phyloP scores from a whole-genome alignment of 23 tunicate species.

The Botrylloides violaceus region DNA sequence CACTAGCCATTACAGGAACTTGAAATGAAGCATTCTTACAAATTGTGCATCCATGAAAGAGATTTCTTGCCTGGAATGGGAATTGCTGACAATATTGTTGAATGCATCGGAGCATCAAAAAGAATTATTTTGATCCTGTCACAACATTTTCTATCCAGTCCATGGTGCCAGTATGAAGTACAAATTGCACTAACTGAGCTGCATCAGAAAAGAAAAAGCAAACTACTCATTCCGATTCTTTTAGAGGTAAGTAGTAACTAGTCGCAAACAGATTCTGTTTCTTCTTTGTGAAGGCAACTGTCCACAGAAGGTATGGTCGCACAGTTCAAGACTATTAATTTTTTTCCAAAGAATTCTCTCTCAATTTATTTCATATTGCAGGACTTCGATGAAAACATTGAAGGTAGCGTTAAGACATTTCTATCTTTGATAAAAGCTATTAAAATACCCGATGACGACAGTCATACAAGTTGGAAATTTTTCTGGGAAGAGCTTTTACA shows the following conservation, averaged over 20 bases:
- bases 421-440: conserved; percentile 56
- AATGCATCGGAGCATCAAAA: conserved; percentile 63
- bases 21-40: conserved; percentile 45
- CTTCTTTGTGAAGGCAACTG: background rate
- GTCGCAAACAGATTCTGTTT: background rate
- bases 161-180: conserved; percentile 93
- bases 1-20: conserved; percentile 41
- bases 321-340: too few species aligned
- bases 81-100: conserved; percentile 79
- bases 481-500: conserved; percentile 68
- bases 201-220: conserved; percentile 64
- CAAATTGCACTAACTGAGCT: conserved; percentile 81
- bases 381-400: conserved; percentile 28
- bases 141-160: conserved; percentile 47
- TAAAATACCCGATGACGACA: conserved; percentile 24
- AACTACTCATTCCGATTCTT: conserved; percentile 68
- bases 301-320: background rate
- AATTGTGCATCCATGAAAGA: conserved; percentile 75
- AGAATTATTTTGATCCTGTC: conserved; percentile 67
- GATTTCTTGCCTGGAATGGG: conserved; percentile 68
- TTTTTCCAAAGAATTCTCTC: too few species aligned
- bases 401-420: conserved; percentile 77
- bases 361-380: background rate
- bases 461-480: conserved; percentile 24
- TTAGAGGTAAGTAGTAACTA: conserved; percentile 45